A percentile compares a stretch with the other conserved stretches of the same genome.
Conservation (phyloP, 2,113 vertebrate genomes). For the Pelodiscus sinensis region DNA sequence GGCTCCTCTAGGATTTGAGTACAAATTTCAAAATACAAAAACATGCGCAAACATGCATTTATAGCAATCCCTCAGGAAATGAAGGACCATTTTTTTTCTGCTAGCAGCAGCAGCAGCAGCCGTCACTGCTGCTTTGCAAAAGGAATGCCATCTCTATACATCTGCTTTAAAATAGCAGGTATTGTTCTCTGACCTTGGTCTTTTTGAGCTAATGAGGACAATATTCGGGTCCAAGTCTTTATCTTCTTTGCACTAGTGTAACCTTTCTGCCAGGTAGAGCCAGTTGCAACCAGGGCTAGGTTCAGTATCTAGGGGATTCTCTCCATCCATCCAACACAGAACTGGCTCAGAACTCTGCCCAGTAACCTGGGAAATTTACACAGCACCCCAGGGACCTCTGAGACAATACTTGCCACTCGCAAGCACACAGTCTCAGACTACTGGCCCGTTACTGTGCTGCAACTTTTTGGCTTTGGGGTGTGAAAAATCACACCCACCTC, state of each 20-base stretch:
- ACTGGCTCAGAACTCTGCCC: too few species aligned
- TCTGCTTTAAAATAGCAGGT: neutral
- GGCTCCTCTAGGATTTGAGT: neutral
- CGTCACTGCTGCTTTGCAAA: neutral
- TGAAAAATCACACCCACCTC: too few species aligned
- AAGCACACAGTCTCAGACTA: too few species aligned
- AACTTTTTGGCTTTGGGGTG: too few species aligned
- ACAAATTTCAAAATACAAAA: neutral
- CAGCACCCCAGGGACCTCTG: too few species aligned
- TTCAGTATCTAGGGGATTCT: too few species aligned
- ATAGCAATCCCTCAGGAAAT: neutral
- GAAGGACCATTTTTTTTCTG: neutral
- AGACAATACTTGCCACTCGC: too few species aligned
- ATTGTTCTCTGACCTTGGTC: neutral
- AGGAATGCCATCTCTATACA: neutral
- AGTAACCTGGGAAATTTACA: too few species aligned
- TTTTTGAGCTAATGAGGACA: neutral
- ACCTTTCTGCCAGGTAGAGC: too few species aligned
- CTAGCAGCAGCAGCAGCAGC: neutral
- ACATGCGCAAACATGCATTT: neutral
- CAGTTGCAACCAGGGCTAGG: too few species aligned
- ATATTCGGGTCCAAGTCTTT: fast-evolving
- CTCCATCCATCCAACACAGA: too few species aligned
- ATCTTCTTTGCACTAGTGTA: neutral
- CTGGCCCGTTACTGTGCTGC: too few species aligned